phyloP scores from a whole-genome alignment of 2,888 invertebrate genomes.

The Apodemia duryi region DNA sequence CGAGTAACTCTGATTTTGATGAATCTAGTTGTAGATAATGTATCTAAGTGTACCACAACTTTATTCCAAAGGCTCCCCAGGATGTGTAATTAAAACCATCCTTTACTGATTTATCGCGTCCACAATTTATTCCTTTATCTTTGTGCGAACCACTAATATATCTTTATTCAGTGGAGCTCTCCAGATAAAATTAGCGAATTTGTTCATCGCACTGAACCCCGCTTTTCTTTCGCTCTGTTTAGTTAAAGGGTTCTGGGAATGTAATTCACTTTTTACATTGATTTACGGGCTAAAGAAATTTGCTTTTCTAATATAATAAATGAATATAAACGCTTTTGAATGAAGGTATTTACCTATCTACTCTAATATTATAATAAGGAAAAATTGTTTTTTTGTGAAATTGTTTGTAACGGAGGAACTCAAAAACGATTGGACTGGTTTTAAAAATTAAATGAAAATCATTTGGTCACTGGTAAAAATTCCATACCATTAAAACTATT shows the following conservation, averaged over 20 bases:
- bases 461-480: too few species aligned
- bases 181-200: conserved; percentile 73
- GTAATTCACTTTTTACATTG: conserved; percentile 47
- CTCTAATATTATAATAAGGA: too few species aligned
- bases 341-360: too few species aligned
- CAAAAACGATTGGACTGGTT: too few species aligned
- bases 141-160: conserved; percentile 72
- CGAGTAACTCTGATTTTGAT: too few species aligned
- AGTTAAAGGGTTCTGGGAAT: conserved; percentile 59
- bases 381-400: too few species aligned
- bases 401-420: too few species aligned
- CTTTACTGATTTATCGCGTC: conserved; percentile 72
- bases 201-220: conserved; percentile 44
- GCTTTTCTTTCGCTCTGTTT: conserved; percentile 46
- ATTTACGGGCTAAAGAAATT: conserved; percentile 45
- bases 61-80: conserved; percentile 44
- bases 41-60: conserved; percentile 32
- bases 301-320: conserved; percentile 25
- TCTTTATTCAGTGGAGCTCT: conserved; percentile 65
- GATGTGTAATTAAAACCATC: conserved; percentile 76
- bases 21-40: too few species aligned
- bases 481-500: too few species aligned
- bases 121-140: conserved; percentile 78
- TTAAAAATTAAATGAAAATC: too few species aligned
- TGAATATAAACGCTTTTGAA: not conserved